These are phyloP conservation scores for Eumaeus atala DNA, from an alignment of 1,140 invertebrate genomes.

Conservation along the genomic window DNA sequence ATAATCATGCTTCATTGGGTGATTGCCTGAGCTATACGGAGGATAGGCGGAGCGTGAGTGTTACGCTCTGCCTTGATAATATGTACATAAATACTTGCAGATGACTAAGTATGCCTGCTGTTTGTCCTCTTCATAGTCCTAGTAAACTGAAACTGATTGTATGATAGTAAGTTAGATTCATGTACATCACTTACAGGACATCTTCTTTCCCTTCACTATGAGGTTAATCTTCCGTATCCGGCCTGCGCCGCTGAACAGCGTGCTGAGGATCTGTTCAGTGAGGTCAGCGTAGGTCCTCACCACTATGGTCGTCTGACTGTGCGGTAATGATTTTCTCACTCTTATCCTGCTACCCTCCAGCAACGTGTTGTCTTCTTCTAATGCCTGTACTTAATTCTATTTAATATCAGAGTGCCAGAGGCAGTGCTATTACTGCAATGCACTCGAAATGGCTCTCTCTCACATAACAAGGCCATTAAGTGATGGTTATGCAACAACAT, in stretches of 20 bases:
- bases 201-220: slow-evolving; percentile 43
- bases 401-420: too few species aligned
- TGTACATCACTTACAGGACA: slow-evolving; percentile 32
- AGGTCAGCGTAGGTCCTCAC: slow-evolving; percentile 36
- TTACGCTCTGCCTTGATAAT: too few species aligned
- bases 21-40: too few species aligned
- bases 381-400: slow-evolving; percentile 30
- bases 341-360: slow-evolving; percentile 37
- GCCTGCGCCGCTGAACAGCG: slow-evolving; percentile 35
- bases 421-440: too few species aligned
- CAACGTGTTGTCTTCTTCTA: slow-evolving; percentile 37
- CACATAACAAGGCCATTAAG: too few species aligned
- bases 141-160: background rate
- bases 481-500: too few species aligned
- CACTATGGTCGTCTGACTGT: slow-evolving; percentile 41
- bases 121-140: too few species aligned
- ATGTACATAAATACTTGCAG: too few species aligned
- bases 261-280: slow-evolving; percentile 32
- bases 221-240: slow-evolving; percentile 39
- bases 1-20: too few species aligned
- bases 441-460: too few species aligned
- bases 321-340: slow-evolving; percentile 34
- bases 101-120: too few species aligned
- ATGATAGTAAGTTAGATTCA: background rate
- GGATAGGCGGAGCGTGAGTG: too few species aligned